Percentiles rank a stretch among this genome's conserved stretches.
phyloP scores from a whole-genome alignment of 2,888 invertebrate species.

The Lepidocyrtinus sp. region DNA sequence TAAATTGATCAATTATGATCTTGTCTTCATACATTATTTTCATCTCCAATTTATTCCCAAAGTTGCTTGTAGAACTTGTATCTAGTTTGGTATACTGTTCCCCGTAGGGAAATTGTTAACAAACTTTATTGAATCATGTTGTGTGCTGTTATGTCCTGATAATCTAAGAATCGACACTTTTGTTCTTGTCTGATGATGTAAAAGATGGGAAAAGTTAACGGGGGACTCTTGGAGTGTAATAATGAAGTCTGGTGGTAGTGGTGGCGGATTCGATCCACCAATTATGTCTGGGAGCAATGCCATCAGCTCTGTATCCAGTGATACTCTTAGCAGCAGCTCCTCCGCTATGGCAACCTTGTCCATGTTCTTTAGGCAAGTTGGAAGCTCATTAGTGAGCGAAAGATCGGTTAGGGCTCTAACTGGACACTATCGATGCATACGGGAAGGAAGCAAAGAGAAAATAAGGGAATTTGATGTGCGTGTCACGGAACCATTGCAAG shows the following conservation, averaged over 20 bases:
- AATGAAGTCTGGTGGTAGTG: conserved; percentile 43
- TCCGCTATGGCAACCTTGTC: conserved; percentile 56
- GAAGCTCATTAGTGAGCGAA: conserved; percentile 65
- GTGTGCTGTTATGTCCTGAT: not conserved
- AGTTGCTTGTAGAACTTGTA: conserved; percentile 2
- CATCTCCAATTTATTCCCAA: conserved; percentile 8
- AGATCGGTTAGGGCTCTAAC: conserved; percentile 56
- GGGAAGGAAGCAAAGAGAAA: conserved; percentile 52
- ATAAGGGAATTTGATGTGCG: conserved; percentile 65
- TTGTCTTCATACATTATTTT: not conserved
- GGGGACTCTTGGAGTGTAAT: conserved; percentile 63
- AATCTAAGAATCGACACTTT: conserved; percentile 40
- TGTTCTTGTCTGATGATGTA: conserved; percentile 32
- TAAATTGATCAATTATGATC: conserved; percentile 8
- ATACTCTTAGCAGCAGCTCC: conserved; percentile 15
- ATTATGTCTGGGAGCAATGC: not conserved
- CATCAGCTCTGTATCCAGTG: not conserved
- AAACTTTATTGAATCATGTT: not conserved
- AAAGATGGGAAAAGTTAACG: conserved; percentile 68
- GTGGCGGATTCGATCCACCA: not conserved
- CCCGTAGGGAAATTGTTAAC: not conserved
- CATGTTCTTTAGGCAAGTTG: conserved; percentile 64
- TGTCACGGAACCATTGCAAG: conserved; percentile 63
- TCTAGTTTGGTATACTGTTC: not conserved
- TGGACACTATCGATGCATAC: conserved; percentile 66